These are phyloP conservation scores for Nemapogon koenigi DNA, from an alignment of 2,888 invertebrate species.

Conservation along the genomic window DNA sequence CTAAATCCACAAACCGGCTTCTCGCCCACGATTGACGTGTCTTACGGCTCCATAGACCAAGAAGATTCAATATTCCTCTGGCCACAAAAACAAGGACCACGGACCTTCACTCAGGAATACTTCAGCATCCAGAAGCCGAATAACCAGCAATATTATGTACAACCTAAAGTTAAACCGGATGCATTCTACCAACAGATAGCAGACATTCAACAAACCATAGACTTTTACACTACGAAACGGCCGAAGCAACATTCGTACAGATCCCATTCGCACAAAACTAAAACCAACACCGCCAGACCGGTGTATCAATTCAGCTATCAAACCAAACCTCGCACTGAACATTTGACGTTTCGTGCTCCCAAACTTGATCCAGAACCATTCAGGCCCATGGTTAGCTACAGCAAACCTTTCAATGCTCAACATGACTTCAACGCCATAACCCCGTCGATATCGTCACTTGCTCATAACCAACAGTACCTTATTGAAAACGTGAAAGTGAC, in stretches of 20 bases:
- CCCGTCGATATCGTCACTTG: conserved; percentile 41
- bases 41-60: conserved; percentile 53
- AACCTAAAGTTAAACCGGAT: conserved; percentile 49
- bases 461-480: conserved; percentile 47
- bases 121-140: conserved; percentile 57
- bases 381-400: conserved; percentile 68
- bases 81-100: conserved; percentile 58
- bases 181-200: conserved; percentile 71
- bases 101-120: conserved; percentile 58
- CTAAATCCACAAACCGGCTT: conserved; percentile 37
- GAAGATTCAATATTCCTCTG: conserved; percentile 51
- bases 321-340: conserved; percentile 56
- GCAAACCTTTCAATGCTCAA: conserved; percentile 51
- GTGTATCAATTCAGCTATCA: conserved; percentile 79
- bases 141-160: conserved; percentile 40
- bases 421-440: conserved; percentile 52
- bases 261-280: conserved; percentile 47
- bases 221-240: conserved; percentile 65
- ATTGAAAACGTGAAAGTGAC: conserved; percentile 52
- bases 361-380: conserved; percentile 68
- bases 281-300: conserved; percentile 63
- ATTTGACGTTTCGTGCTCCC: conserved; percentile 51
- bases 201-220: conserved; percentile 70
- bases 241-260: conserved; percentile 54
- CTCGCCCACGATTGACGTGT: conserved; percentile 43